phyloP scores from a whole-genome alignment of 1,140 invertebrate genomes.

The Adoxophyes honmai region DNA sequence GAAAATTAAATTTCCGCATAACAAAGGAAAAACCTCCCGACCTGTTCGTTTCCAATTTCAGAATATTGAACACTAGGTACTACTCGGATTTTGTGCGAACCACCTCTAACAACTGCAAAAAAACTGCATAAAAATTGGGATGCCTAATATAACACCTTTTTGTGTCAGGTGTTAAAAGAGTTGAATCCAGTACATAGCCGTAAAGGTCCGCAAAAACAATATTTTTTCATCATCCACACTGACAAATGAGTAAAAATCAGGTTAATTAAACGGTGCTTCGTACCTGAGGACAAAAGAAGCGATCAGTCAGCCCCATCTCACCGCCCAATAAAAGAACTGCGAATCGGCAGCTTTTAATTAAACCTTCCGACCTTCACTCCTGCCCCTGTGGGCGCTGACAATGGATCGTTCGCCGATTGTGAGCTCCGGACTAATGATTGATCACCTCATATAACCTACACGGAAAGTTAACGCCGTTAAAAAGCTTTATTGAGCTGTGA shows the following conservation, averaged over 20 bases:
- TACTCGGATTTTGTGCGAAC: no score
- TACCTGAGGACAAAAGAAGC: slow-evolving; percentile 10
- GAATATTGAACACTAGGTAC: no score
- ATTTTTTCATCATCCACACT: no score
- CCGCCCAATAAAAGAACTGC: slow-evolving; percentile 15
- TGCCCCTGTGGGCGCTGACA: slow-evolving; percentile 9
- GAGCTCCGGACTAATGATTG: slow-evolving; percentile 13
- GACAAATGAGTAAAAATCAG: slow-evolving; percentile 5
- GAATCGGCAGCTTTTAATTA: slow-evolving; percentile 15
- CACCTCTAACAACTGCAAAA: no score
- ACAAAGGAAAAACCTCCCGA: no score
- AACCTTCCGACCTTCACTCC: slow-evolving; percentile 15
- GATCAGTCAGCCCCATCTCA: slow-evolving; percentile 13
- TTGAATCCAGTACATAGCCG: no score
- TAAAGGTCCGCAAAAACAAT: no score
- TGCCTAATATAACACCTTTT: no score
- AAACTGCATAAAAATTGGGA: no score
- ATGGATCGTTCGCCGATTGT: slow-evolving; percentile 15
- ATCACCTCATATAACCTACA: slow-evolving; percentile 14
- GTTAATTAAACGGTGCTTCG: slow-evolving; percentile 9
- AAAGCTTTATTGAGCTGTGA: slow-evolving; percentile 10
- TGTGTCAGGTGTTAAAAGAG: no score
- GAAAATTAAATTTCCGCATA: no score
- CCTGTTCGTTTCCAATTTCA: no score
- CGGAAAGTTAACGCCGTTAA: slow-evolving; percentile 8